Evolutionary conservation across 2,888 invertebrate species (phyloP), one percentile per base, ranked within the genome.

Genomic region (Phania funesta): DNA sequence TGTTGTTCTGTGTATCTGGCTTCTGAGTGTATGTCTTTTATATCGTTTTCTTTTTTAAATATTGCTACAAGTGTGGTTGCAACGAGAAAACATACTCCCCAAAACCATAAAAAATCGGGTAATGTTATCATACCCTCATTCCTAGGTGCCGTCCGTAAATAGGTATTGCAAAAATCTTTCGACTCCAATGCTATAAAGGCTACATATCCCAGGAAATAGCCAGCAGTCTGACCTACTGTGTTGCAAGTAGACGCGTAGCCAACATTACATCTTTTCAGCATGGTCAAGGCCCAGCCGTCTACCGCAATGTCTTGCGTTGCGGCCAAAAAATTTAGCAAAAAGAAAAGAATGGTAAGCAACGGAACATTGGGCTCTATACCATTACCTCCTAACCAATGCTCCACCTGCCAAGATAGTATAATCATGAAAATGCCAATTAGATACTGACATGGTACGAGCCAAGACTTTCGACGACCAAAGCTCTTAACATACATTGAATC

Each of bases 241-340:
- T 99, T 99, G 89, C 99, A 99, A 0, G 99, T 99, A 1, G 99
- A 99, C 0, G 99, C 99, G 92, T 99, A 98, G 2, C 97, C 98
- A 4, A 99, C 98, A 92, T 99, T 99, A 86, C 95, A 97, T 94
- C 97, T 96, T 88, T 97, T 96, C 1, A 99, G 92, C 98, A 99
- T 99, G 0, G 99, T 99, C 11, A 99, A 92, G 0, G 99, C 99
- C 99, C 99, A 99, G 22, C 99, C 99, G 92, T 99, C 99, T 0
- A 99, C 99, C 16, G 98, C 99, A 87, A 99, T 99, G 91, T 99
- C 99, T 92, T 99, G 99, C 1, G 99, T 99, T 2, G 99, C 99
- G 5, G 99, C 99, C 86, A 99, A 92, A 88, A 99, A 98, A 89
- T 99, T 99, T 3, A 99, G 92, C 71, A 94, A 92, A 89, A 99